phyloP scores from a whole-genome alignment of 1,140 invertebrate genomes.

The Drosophila truncata region DNA sequence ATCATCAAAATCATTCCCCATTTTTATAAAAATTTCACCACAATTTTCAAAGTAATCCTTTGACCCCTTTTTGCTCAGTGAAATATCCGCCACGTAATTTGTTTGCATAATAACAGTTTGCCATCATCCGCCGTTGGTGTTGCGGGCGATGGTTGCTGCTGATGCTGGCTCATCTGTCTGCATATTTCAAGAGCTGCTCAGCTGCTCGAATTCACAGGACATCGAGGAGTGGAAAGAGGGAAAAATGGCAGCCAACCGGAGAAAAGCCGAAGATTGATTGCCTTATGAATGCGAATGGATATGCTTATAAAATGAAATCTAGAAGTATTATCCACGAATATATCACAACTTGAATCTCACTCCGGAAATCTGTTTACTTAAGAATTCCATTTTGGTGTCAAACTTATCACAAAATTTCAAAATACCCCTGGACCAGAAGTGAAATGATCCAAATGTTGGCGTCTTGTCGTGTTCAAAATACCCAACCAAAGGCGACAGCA shows the following conservation, averaged over 20 bases:
- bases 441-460: slow-evolving; percentile 12
- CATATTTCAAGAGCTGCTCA: slow-evolving; percentile 65
- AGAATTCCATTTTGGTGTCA: background rate
- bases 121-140: slow-evolving; percentile 50
- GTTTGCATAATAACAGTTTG: slow-evolving; percentile 82
- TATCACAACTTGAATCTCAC: slow-evolving; percentile 12
- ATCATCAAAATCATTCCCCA: too few species aligned
- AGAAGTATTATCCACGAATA: slow-evolving; percentile 20
- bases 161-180: slow-evolving; percentile 72
- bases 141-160: slow-evolving; percentile 29
- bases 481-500: slow-evolving; percentile 31
- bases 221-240: slow-evolving; percentile 11
- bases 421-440: slow-evolving; percentile 9
- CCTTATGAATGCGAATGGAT: slow-evolving; percentile 53
- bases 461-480: slow-evolving; percentile 56
- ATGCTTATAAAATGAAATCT: slow-evolving; percentile 51
- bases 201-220: slow-evolving; percentile 79
- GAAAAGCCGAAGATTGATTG: slow-evolving; percentile 43
- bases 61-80: slow-evolving; percentile 28
- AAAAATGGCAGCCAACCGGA: slow-evolving; percentile 3
- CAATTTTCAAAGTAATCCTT: background rate
- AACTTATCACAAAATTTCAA: background rate
- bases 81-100: slow-evolving; percentile 71
- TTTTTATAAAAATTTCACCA: background rate
- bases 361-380: slow-evolving; percentile 15